Evolutionary conservation across 2,113 vertebrate genomes (phyloP).

Genomic region (Suricata suricatta): DNA sequence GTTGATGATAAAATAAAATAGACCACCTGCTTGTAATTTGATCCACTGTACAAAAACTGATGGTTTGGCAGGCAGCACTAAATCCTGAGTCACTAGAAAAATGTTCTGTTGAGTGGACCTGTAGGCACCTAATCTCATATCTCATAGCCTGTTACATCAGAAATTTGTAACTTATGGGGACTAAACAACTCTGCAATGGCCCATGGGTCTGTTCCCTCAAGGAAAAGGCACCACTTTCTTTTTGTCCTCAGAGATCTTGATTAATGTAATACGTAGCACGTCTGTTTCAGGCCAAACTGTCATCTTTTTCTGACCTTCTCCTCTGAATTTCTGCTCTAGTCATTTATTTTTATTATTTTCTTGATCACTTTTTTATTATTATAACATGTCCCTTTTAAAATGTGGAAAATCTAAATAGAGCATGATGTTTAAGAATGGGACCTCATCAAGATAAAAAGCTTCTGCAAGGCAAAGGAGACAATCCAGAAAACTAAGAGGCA

Average conservation of each 20-base stretch:
- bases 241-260: neutral
- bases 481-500: too few species aligned
- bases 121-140: neutral
- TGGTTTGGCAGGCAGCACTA: neutral
- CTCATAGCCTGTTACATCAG: neutral
- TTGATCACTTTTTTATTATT: neutral
- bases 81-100: constrained; percentile 31
- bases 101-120: neutral
- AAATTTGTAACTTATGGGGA: constrained; percentile 28
- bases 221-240: neutral
- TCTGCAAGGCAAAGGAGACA: too few species aligned
- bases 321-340: constrained; percentile 10
- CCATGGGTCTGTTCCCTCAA: neutral
- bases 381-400: neutral
- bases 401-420: neutral
- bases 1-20: constrained; percentile 6
- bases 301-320: neutral
- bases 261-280: neutral
- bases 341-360: constrained; percentile 13
- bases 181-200: neutral
- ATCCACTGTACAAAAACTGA: neutral
- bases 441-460: too few species aligned
- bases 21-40: neutral
- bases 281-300: constrained; percentile 35
- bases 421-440: constrained; percentile 30